Conservation (phyloP, 1,140 invertebrate species). For the Saccostrea echinata region DNA sequence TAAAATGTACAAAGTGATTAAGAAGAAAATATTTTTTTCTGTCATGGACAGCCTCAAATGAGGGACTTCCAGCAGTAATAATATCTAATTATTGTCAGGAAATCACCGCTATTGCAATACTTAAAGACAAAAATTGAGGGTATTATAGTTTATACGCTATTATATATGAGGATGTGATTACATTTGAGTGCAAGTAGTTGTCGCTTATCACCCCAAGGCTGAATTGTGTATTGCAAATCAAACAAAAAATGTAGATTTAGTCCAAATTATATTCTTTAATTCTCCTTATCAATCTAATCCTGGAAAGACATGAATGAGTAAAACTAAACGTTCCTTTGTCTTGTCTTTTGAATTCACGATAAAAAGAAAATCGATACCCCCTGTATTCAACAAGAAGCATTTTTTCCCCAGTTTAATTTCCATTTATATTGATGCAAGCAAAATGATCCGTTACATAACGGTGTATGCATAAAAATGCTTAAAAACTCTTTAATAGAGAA, state of each 20-base stretch:
- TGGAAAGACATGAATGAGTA: neutral
- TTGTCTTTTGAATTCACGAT: neutral
- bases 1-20: too few relatives aligned
- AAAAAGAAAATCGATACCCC: neutral
- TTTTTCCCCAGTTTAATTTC: neutral
- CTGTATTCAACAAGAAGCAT: neutral
- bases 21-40: too few relatives aligned
- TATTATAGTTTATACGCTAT: neutral
- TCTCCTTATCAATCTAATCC: neutral
- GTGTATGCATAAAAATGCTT: neutral
- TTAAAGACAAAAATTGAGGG: neutral
- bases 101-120: neutral
- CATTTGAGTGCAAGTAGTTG: neutral
- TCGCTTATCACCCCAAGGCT: too few relatives aligned
- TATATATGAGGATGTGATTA: neutral
- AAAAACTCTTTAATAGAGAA: neutral
- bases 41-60: too few relatives aligned
- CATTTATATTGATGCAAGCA: conserved; percentile 5
- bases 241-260: neutral
- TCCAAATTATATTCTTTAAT: neutral
- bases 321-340: neutral
- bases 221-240: neutral
- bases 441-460: neutral
- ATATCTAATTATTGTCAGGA: neutral
- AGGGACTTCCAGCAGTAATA: too few relatives aligned